Evolutionary conservation across 2,797 vertebrate genomes (phyloP).

Genomic region (Brachymystax lenok): DNA sequence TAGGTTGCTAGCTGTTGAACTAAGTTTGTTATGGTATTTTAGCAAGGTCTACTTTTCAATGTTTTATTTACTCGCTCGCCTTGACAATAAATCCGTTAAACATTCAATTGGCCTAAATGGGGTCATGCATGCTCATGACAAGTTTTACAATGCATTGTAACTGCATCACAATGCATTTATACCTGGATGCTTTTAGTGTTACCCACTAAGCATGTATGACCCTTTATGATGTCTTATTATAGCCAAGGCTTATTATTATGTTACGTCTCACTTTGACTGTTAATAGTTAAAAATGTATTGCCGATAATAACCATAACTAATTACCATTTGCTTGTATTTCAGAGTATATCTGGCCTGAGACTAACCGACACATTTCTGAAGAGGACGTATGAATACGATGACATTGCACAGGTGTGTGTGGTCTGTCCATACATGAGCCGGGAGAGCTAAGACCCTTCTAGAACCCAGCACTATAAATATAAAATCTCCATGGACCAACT

Average conservation of each 20-base stretch:
- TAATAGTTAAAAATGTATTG: background rate
- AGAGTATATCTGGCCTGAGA: constrained; percentile 95
- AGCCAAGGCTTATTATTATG: background rate
- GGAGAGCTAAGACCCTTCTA: constrained; percentile 66
- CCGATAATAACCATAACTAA: background rate
- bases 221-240: no score
- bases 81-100: no score
- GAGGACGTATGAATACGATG: constrained; percentile 97
- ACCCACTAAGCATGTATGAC: no score
- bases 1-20: no score
- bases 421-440: constrained; percentile 84
- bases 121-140: no score
- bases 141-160: no score
- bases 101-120: no score
- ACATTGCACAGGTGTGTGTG: constrained; percentile 97
- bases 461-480: constrained; percentile 38
- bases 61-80: no score
- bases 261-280: background rate
- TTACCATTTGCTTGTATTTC: constrained; percentile 37
- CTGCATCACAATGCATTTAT: no score
- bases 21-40: no score
- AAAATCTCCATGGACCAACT: constrained; percentile 73
- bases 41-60: no score
- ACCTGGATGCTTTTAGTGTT: no score
- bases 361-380: constrained; percentile 97